Conservation (phyloP, 2,113 vertebrate genomes). For the Lutjanus erythropterus region DNA sequence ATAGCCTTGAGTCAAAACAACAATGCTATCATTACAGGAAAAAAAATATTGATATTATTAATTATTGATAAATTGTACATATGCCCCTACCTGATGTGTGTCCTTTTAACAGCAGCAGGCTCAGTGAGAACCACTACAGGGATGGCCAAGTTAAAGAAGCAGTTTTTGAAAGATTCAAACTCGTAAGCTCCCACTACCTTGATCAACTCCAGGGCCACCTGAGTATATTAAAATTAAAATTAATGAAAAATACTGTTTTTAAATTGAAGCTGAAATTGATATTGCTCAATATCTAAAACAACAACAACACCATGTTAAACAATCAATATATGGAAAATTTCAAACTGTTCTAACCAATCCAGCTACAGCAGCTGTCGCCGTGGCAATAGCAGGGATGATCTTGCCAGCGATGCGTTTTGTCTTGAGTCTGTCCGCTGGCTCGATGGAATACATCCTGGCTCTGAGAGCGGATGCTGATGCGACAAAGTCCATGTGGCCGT, state of each 20-base stretch:
- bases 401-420: conserved; percentile 98
- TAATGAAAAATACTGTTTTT: too few species aligned
- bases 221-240: conserved; percentile 25
- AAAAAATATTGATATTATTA: too few species aligned
- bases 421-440: conserved; percentile 94
- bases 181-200: conserved; percentile 91
- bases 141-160: conserved; percentile 98
- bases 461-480: conserved; percentile 93
- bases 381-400: conserved; percentile 98
- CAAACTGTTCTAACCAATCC: conserved; percentile 89
- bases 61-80: too few species aligned
- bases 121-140: conserved; percentile 95
- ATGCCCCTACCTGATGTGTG: conserved; percentile 90
- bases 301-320: neutral
- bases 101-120: conserved; percentile 91
- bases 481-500: conserved; percentile 96
- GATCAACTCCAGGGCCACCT: conserved; percentile 96
- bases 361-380: conserved; percentile 96
- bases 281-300: neutral
- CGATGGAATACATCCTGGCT: conserved; percentile 95
- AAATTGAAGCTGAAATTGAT: neutral
- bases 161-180: conserved; percentile 95
- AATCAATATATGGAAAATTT: neutral
- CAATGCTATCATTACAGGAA: neutral
- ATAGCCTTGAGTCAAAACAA: neutral